Evolutionary conservation across 2,888 invertebrate species (phyloP).

Genomic region (Malthinus flaveolus): DNA sequence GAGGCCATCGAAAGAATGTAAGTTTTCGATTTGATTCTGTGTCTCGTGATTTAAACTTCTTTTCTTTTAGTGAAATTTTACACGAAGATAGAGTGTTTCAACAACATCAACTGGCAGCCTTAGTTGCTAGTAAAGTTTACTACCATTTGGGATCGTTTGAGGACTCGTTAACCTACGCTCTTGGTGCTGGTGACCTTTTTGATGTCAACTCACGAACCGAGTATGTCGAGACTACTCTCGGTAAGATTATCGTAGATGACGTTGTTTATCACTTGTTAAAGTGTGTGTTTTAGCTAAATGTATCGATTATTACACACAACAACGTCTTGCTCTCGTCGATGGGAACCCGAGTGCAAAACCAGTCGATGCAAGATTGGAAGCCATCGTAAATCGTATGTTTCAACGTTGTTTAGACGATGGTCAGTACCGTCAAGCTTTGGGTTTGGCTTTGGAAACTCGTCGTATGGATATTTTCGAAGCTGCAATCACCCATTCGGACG

Average conservation of each 20-base stretch:
- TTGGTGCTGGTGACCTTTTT: conserved; percentile 93
- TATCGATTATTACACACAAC: conserved; percentile 94
- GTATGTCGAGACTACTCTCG: conserved; percentile 95
- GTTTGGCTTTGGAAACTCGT: conserved; percentile 93
- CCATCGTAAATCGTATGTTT: conserved; percentile 97
- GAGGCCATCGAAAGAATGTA: conserved; percentile 96
- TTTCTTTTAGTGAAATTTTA: conserved; percentile 75
- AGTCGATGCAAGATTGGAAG: conserved; percentile 84
- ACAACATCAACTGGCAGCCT: conserved; percentile 90
- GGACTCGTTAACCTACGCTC: conserved; percentile 95
- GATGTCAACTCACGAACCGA: conserved; percentile 93
- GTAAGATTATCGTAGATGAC: conserved; percentile 40
- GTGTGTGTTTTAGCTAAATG: conserved; percentile 75
- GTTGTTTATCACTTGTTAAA: conserved; percentile 5
- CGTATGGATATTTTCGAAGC: conserved; percentile 96
- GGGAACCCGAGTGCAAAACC: conserved; percentile 67
- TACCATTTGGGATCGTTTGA: conserved; percentile 97
- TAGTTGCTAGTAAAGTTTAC: conserved; percentile 98
- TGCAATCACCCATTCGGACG: conserved; percentile 90
- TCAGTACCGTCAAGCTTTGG: conserved; percentile 94
- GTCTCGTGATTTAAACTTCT: conserved; percentile 9
- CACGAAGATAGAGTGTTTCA: conserved; percentile 90
- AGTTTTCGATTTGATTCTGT: conserved; percentile 40
- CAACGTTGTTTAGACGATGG: conserved; percentile 92
- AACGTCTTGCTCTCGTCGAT: conserved; percentile 74